Base-by-base conservation (phyloP, 2,888 invertebrate genomes). In the Lomographa bimaculata region DNA sequence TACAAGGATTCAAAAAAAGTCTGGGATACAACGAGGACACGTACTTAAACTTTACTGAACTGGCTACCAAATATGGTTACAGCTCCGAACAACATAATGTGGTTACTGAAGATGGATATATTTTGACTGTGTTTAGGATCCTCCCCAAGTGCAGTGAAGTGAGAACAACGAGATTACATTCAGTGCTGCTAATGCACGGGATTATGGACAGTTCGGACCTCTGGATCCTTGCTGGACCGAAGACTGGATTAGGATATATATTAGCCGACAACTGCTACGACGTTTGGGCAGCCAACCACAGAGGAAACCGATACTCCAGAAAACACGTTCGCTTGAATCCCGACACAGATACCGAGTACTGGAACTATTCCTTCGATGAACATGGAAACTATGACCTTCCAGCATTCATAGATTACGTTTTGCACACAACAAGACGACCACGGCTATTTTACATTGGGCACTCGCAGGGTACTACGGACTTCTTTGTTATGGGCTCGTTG, bases 321-420 rank as follows among this genome's bases (percentile, higher is more conserved):
- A 73, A 69, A n/a, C 94, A 94, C 54, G 58, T 71, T 0, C 74
- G 64, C 1, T 58, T 84, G 63, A 57, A 87, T 34, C 75, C 86
- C 0, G 60, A 82, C 34, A 66, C 42, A 0, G 81, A 91, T 38
- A 42, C 60, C 1, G 50, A 68, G 6, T 92, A 71, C 54, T 92
- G 91, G 91, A 57, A 87, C 12, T 92, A 80, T 60, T 91, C 92
- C 18, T 92, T 91, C 79, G 93, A 95, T 63, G 93, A 96, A 68
- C 92, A 93, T 68, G 95, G 94, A 0, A 60, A 80, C 24, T 91
- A 90, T 55, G 96, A 96, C 69, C 42, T 95, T 1, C 93, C 95
- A 3, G 91, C 94, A 0, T 91, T 91, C 67, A 90, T 82, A 3
- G 79, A 85, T 49, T 71, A 71, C 30, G 59, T 84, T 6, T 44